Conservation (phyloP, 2,113 vertebrate species). For the Callorhinus ursinus region DNA sequence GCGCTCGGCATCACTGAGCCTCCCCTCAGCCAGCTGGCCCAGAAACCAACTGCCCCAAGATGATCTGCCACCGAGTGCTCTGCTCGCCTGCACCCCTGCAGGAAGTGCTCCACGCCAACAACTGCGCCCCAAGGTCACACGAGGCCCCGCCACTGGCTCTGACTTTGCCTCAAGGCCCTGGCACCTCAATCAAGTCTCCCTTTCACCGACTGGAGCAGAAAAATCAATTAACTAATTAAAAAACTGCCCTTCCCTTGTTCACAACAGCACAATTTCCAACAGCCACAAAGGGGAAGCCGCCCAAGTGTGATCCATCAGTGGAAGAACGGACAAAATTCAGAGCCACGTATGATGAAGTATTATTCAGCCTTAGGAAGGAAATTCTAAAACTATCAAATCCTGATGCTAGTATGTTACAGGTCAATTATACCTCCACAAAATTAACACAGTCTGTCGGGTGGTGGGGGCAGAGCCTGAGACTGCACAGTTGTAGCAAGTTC, state of each 20-base stretch:
- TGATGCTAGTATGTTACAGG: background rate
- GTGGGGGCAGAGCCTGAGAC: background rate
- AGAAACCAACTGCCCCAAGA: too few relatives aligned
- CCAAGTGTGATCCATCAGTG: background rate
- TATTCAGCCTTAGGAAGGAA: background rate
- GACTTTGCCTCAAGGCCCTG: background rate
- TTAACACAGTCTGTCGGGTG: background rate
- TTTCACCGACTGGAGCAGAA: background rate
- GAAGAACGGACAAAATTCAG: background rate
- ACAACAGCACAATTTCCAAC: background rate
- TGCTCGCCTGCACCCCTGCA: background rate
- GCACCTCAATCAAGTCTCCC: background rate
- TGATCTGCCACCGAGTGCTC: background rate
- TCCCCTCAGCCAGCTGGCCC: too few relatives aligned
- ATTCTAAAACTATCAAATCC: background rate
- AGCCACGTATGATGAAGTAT: background rate
- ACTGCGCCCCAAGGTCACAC: background rate
- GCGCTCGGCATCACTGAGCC: too few relatives aligned
- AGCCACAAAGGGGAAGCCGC: background rate
- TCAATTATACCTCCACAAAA: background rate
- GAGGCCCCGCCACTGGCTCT: background rate
- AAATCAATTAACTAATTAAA: background rate
- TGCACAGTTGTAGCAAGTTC: background rate
- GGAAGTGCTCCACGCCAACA: too few relatives aligned
- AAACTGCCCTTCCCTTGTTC: background rate